Evolutionary conservation across 2,113 vertebrate species (phyloP).

Genomic region (Pygoscelis antarcticus): DNA sequence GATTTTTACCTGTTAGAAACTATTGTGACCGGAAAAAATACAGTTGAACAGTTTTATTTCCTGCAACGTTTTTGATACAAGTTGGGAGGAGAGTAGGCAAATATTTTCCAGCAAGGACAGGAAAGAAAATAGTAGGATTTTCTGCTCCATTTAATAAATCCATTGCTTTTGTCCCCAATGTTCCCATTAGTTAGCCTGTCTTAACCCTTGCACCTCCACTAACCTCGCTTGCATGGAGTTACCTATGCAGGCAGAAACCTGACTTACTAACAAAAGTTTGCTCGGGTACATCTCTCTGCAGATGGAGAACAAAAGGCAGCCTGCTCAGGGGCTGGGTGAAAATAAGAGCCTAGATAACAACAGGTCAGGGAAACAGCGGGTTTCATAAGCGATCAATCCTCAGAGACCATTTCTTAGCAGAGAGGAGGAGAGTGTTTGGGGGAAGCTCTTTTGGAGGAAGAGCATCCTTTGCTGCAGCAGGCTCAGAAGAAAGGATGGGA

Average conservation of each 20-base stretch:
- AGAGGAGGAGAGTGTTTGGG: neutral
- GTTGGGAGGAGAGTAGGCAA: neutral
- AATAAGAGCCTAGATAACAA: neutral
- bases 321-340: neutral
- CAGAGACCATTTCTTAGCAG: neutral
- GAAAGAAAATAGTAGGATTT: neutral
- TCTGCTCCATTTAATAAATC: neutral
- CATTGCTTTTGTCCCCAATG: neutral
- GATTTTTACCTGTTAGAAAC: neutral
- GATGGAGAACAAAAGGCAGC: neutral
- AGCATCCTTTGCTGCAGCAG: neutral
- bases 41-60: neutral
- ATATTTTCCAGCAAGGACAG: neutral
- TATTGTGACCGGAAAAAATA: neutral
- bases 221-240: neutral
- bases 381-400: neutral
- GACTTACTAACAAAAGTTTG: neutral
- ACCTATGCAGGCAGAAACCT: neutral
- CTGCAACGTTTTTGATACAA: neutral
- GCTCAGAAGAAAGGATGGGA: neutral
- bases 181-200: neutral
- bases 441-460: neutral
- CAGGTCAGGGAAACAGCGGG: neutral
- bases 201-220: neutral
- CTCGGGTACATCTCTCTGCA: neutral